Conservation (phyloP, 2,113 vertebrate genomes). For the Pomatorhinus ruficollis region DNA sequence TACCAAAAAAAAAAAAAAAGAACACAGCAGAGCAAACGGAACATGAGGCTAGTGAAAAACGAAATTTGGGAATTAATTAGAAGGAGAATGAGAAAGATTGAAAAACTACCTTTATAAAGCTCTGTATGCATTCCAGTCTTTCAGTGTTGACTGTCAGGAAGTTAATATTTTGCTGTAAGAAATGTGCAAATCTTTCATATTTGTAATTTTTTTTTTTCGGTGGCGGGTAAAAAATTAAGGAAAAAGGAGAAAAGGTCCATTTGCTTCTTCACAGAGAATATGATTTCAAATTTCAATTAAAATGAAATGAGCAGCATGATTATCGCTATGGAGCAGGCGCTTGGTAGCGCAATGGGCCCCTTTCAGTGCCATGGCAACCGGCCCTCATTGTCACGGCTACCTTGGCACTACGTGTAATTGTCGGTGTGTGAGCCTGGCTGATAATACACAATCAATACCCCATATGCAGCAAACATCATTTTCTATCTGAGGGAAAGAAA, state of each 20-base stretch:
- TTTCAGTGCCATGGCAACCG: slow-evolving; percentile 87
- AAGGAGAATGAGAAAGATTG: slow-evolving; percentile 19
- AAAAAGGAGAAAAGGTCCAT: slow-evolving; percentile 50
- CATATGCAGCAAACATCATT: slow-evolving; percentile 75
- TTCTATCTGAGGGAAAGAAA: slow-evolving; percentile 31
- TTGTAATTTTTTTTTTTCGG: neutral
- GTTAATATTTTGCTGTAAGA: slow-evolving; percentile 61
- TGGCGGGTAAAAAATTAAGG: neutral
- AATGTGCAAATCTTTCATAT: slow-evolving; percentile 61
- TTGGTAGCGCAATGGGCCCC: slow-evolving; percentile 74
- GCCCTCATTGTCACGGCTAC: slow-evolving; percentile 82
- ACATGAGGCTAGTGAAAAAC: neutral
- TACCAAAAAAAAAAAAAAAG: neutral
- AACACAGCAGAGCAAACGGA: neutral
- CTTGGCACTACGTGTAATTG: slow-evolving; percentile 81
- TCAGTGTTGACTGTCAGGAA: slow-evolving; percentile 24
- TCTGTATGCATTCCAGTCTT: neutral
- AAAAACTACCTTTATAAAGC: slow-evolving; percentile 24
- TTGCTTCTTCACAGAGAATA: slow-evolving; percentile 76
- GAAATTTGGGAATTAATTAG: slow-evolving; percentile 45
- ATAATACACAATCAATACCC: slow-evolving; percentile 86
- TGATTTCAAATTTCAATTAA: slow-evolving; percentile 88
- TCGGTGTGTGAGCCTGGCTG: slow-evolving; percentile 80
- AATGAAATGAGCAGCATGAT: slow-evolving; percentile 82
- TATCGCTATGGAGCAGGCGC: slow-evolving; percentile 82